phyloP scores from a whole-genome alignment of 2,888 invertebrate genomes.

The Blastobasis adustella region DNA sequence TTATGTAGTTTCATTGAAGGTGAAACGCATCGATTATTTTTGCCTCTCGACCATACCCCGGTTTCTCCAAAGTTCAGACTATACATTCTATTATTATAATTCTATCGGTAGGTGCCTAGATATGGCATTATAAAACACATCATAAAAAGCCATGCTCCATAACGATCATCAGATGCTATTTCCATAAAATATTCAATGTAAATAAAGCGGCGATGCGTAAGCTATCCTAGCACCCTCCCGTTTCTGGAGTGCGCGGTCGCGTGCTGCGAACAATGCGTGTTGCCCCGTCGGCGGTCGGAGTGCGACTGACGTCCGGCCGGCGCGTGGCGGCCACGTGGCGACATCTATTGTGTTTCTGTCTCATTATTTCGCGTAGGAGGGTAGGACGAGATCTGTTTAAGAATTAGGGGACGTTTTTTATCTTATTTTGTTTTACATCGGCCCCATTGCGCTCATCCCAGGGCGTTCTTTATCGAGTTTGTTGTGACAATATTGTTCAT shows the following conservation, averaged over 20 bases:
- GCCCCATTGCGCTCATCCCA: no score
- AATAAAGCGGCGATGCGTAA: slow-evolving; percentile 26
- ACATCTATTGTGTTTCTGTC: slow-evolving; percentile 44
- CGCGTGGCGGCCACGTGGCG: slow-evolving; percentile 44
- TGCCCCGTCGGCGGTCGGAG: slow-evolving; percentile 34
- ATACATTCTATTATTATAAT: background rate
- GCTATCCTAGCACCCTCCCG: slow-evolving; percentile 29
- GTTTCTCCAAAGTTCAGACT: no score
- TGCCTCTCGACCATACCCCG: no score
- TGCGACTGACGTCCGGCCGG: slow-evolving; percentile 46
- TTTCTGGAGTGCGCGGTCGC: slow-evolving; percentile 28
- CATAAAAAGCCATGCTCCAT: background rate
- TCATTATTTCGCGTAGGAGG: slow-evolving; percentile 35
- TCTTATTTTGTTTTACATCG: no score
- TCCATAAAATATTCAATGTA: slow-evolving; percentile 4
- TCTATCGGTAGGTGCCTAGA: background rate
- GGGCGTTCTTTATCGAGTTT: no score
- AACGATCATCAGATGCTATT: no score
- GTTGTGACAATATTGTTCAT: no score
- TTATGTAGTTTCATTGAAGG: no score
- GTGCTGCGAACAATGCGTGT: slow-evolving; percentile 39
- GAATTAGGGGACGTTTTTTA: background rate
- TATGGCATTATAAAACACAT: background rate
- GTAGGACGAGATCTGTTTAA: slow-evolving; percentile 6
- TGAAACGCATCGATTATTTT: no score